Base-by-base conservation (phyloP, 2,113 vertebrate genomes). In the Syngnathus typhle region DNA sequence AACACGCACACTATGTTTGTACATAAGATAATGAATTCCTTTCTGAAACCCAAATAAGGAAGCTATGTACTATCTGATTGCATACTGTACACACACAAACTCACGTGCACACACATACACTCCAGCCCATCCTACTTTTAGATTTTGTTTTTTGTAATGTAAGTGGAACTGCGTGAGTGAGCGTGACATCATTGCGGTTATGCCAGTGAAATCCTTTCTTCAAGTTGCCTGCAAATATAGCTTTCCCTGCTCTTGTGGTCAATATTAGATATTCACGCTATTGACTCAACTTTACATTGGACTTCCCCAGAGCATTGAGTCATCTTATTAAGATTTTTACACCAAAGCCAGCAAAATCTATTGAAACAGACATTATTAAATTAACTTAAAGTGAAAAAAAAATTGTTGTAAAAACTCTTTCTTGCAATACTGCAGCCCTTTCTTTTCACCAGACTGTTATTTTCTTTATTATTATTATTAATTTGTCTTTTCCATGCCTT, bases 51-150 rank as follows among this genome's bases (percentile, higher is more conserved):
- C 71, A 55, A 67, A 73, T 38, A 70, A 41, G 54, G 21, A 43
- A 46, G 41, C 41, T 69, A 72, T 70, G 43, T 51, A 54, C 52
- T 54, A 41, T 23, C 6, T 39, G n/a, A 39, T 13, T 73, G 37
- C 61, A 60, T 23, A 43, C n/a, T 62, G 11, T 23, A 66, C 46
- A 32, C 27, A 32, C 27, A 27, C 27, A 32, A 1, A 32, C 27
- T 32, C 27, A 3, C 27, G 3, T 32, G 27, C 27, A 32, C 27
- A 32, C 27, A 32, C 27, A 70, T 43, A 64, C 68, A 51, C 7
- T 62, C 32, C 59, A 85, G 74, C 76, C 75, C 68, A 67, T 78
- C 60, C 70, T 61, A 4, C 27, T 69, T 65, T 65, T 74, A 38
- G 51, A 77, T 78, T 74, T 73, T 44, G 27, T 3, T 32, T 52